phyloP scores from a whole-genome alignment of 1,140 invertebrate species.

The Drosophila tropicalis region DNA sequence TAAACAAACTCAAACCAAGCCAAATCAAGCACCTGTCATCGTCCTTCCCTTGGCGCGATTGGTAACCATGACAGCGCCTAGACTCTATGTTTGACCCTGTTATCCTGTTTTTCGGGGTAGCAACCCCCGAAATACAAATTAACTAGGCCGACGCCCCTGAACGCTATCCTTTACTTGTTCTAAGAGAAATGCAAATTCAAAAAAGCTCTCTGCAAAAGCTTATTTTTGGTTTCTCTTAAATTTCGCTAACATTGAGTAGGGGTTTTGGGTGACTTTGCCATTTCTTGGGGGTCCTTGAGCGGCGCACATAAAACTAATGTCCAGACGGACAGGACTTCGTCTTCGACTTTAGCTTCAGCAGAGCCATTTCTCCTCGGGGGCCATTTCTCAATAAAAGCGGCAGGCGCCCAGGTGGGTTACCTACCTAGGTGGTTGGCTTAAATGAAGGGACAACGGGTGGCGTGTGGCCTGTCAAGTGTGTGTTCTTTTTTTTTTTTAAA shows the following conservation, averaged over 20 bases:
- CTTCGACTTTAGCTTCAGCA: slow-evolving; percentile 23
- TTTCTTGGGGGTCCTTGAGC: slow-evolving; percentile 44
- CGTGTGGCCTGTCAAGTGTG: slow-evolving; percentile 17
- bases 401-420: slow-evolving; percentile 20
- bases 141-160: slow-evolving; percentile 27
- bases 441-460: not conserved
- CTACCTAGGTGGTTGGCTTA: not conserved
- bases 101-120: slow-evolving; percentile 26
- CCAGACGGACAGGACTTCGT: slow-evolving; percentile 40
- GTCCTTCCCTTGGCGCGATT: slow-evolving; percentile 2
- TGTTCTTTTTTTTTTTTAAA: slow-evolving; percentile 20
- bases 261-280: not conserved
- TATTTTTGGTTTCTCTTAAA: slow-evolving; percentile 14
- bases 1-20: slow-evolving; percentile 54
- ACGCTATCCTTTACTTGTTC: slow-evolving; percentile 28
- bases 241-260: not conserved
- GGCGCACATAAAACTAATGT: slow-evolving; percentile 53
- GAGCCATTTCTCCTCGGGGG: slow-evolving; percentile 35
- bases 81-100: slow-evolving; percentile 61
- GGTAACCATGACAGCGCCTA: slow-evolving; percentile 46
- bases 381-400: slow-evolving; percentile 44
- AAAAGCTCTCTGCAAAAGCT: slow-evolving; percentile 25
- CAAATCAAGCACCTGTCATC: slow-evolving; percentile 1
- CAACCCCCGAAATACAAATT: slow-evolving; percentile 1
- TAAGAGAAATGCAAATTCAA: not conserved